phyloP scores from a whole-genome alignment of 2,113 vertebrate species.

The Colius striatus region DNA sequence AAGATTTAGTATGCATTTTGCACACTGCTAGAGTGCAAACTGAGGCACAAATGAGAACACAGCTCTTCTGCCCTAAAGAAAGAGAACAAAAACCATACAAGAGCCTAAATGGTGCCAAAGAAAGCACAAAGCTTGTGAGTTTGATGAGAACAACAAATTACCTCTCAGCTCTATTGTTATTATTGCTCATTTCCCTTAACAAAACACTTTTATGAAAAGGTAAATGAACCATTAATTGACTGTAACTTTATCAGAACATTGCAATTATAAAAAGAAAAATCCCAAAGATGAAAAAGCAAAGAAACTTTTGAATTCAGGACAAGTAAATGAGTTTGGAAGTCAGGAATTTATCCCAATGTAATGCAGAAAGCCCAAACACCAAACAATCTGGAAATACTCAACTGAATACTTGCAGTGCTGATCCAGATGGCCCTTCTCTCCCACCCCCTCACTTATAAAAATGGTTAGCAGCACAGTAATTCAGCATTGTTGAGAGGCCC shows the following conservation, averaged over 20 bases:
- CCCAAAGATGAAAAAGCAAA: neutral
- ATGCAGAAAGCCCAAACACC: neutral
- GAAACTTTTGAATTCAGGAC: neutral
- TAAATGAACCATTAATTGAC: neutral
- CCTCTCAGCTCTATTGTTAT: neutral
- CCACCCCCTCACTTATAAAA: neutral
- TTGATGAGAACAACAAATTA: neutral
- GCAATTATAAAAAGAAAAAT: neutral
- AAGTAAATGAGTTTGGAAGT: neutral
- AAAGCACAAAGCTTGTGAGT: neutral
- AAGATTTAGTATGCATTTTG: neutral
- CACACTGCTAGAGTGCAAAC: neutral
- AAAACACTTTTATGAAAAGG: neutral
- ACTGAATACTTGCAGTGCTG: neutral
- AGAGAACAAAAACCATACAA: conserved; percentile 26
- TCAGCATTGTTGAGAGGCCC: neutral
- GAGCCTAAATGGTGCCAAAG: neutral
- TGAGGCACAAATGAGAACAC: neutral
- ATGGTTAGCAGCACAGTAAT: neutral
- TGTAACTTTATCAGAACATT: neutral
- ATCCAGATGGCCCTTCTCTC: conserved; percentile 4
- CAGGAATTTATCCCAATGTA: neutral
- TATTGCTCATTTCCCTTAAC: neutral
- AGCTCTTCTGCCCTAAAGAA: conserved; percentile 1
- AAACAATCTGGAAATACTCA: conserved; percentile 44